Conservation (phyloP, 2,888 invertebrate genomes). For the Pseudococcus longispinus region DNA sequence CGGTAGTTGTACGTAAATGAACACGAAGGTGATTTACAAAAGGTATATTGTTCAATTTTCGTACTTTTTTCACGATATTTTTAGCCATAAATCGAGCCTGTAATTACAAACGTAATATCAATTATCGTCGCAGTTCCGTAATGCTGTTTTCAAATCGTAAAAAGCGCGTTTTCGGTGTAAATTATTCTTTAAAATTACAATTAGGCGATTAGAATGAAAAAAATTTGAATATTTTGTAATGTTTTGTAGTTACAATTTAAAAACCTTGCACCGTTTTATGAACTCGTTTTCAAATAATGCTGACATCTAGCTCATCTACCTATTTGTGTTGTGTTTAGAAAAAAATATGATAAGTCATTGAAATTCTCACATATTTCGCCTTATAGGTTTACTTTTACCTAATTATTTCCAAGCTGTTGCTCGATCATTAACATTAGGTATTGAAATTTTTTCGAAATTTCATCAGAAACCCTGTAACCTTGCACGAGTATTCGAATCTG, state of each 20-base stretch:
- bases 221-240: background rate
- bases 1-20: background rate
- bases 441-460: background rate
- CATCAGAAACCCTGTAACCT: too few relatives aligned
- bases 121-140: background rate
- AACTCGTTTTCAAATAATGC: background rate
- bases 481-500: background rate
- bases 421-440: background rate
- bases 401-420: background rate
- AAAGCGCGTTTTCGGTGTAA: background rate
- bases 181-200: background rate
- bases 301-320: background rate
- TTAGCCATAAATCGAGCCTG: background rate
- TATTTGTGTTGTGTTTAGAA: background rate
- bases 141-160: background rate
- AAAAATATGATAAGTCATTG: slow-evolving; percentile 9
- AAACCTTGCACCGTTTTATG: background rate
- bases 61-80: background rate
- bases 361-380: background rate
- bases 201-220: background rate
- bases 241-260: background rate
- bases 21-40: background rate
- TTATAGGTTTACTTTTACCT: background rate
- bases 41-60: background rate
- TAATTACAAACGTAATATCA: background rate